Evolutionary conservation across 2,113 vertebrate genomes (phyloP).

Genomic region (Cisticola juncidis): DNA sequence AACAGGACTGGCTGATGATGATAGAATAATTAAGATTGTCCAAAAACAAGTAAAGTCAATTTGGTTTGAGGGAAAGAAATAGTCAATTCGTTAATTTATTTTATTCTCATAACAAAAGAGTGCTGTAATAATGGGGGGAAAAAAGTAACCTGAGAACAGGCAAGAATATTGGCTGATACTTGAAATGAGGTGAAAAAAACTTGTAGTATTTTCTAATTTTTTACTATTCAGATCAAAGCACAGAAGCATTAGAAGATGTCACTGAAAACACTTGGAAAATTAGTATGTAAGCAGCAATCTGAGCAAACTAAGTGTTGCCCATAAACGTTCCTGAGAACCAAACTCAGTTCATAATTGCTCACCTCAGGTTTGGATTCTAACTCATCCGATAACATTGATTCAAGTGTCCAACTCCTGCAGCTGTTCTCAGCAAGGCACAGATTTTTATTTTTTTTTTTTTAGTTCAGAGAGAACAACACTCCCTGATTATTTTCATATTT

Average conservation of each 20-base stretch:
- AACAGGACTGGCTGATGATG: background rate
- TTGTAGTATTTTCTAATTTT: background rate
- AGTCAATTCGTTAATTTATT: background rate
- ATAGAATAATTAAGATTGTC: background rate
- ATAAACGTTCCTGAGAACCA: background rate
- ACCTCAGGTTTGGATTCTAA: conserved; percentile 99
- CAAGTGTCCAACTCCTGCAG: conserved; percentile 80
- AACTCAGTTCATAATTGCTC: conserved; percentile 37
- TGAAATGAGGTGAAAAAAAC: background rate
- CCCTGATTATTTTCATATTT: conserved; percentile 67
- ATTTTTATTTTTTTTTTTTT: background rate
- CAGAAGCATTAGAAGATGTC: background rate
- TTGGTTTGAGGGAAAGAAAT: background rate
- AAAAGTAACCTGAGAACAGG: background rate
- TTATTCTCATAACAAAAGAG: background rate
- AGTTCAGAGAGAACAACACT: conserved; percentile 51
- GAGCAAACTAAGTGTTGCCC: background rate
- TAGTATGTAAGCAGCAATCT: background rate
- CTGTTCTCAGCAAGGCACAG: conserved; percentile 67
- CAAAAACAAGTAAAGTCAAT: background rate
- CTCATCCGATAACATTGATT: conserved; percentile 99
- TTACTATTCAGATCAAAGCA: background rate
- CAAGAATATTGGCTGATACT: background rate
- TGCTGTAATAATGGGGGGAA: background rate
- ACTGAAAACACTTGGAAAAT: background rate